phyloP scores from a whole-genome alignment of 1,140 invertebrate species.

The Cryptotermes secundus region DNA sequence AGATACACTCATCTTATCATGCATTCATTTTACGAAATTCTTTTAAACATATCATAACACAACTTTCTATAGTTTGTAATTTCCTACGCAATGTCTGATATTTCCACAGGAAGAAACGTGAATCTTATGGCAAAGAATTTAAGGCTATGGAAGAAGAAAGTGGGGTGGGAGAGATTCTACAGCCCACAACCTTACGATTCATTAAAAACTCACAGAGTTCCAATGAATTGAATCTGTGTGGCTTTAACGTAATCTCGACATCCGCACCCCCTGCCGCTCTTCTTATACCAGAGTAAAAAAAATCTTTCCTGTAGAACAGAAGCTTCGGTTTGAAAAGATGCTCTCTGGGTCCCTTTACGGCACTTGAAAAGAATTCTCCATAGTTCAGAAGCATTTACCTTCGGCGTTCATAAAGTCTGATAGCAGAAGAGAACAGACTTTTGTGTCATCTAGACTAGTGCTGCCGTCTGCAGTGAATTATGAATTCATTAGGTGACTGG shows the following conservation, averaged over 20 bases:
- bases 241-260: not conserved
- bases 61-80: not conserved
- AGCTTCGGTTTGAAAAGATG: not conserved
- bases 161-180: not conserved
- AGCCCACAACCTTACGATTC: not conserved
- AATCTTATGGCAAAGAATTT: not conserved
- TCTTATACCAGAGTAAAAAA: not conserved
- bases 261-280: not conserved
- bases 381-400: not conserved
- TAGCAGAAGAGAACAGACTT: constrained; percentile 3
- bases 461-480: not conserved
- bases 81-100: not conserved
- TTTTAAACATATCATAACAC: no score
- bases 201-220: not conserved
- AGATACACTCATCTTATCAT: no score
- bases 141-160: not conserved
- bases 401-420: not conserved
- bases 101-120: not conserved
- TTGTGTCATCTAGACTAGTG: not conserved
- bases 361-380: not conserved
- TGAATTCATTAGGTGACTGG: not conserved
- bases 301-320: not conserved
- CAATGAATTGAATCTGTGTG: not conserved
- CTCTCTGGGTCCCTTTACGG: not conserved
- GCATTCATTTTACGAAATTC: no score